phyloP scores from a whole-genome alignment of 2,113 vertebrate genomes.

The Macquaria ambigua region DNA sequence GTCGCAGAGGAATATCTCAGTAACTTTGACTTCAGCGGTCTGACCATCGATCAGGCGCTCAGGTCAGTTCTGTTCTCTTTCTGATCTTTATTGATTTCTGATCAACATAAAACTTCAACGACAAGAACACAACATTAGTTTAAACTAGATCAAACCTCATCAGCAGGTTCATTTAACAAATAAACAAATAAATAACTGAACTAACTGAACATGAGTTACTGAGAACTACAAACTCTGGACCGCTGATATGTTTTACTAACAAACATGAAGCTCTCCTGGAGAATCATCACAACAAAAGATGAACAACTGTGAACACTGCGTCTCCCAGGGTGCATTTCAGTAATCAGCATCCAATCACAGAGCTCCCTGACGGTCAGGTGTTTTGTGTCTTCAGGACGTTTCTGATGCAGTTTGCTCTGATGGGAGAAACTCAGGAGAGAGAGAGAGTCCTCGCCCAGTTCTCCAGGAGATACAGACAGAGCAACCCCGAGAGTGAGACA shows the following conservation, averaged over 20 bases:
- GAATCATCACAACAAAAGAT: no score
- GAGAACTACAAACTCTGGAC: no score
- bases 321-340: not conserved
- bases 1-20: slow-evolving; percentile 96
- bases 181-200: no score
- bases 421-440: slow-evolving; percentile 97
- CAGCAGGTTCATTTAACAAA: no score
- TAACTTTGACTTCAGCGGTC: slow-evolving; percentile 92
- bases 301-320: not conserved
- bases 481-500: slow-evolving; percentile 87
- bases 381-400: slow-evolving; percentile 85
- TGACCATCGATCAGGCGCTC: slow-evolving; percentile 95
- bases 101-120: not conserved
- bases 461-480: slow-evolving; percentile 92
- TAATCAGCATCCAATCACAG: not conserved
- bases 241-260: no score
- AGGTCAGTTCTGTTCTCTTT: slow-evolving; percentile 82
- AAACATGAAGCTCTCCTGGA: no score
- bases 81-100: not conserved
- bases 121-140: no score
- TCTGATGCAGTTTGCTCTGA: slow-evolving; percentile 92
- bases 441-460: slow-evolving; percentile 95
- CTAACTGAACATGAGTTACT: no score
- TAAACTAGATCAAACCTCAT: no score
- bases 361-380: not conserved